These are phyloP conservation scores for Gadus macrocephalus DNA, from an alignment of 2,113 vertebrate species.

Conservation along the genomic window DNA sequence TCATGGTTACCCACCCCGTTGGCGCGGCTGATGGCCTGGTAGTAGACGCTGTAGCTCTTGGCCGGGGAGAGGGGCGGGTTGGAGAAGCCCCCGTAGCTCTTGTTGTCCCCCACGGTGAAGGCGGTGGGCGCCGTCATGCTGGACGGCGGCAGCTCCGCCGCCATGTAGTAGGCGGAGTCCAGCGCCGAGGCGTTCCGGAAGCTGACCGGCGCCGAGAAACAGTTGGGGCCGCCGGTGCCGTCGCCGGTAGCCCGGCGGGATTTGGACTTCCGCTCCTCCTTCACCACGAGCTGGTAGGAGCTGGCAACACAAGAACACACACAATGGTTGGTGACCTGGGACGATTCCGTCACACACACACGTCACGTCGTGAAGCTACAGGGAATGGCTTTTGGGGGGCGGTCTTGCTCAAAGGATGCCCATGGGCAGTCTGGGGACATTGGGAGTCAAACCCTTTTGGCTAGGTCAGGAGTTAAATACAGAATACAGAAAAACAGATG, in stretches of 20 bases:
- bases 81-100: constrained; percentile 96
- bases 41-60: constrained; percentile 98
- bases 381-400: too few relatives aligned
- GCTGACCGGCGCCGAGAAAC: constrained; percentile 87
- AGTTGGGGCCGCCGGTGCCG: constrained; percentile 66
- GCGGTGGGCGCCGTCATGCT: constrained; percentile 85
- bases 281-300: constrained; percentile 93
- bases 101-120: constrained; percentile 96
- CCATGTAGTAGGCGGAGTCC: constrained; percentile 90
- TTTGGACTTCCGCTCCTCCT: constrained; percentile 88
- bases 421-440: too few relatives aligned
- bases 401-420: too few relatives aligned
- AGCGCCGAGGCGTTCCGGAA: constrained; percentile 86
- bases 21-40: constrained; percentile 93
- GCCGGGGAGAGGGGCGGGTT: constrained; percentile 91
- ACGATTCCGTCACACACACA: too few relatives aligned
- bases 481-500: too few relatives aligned
- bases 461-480: too few relatives aligned
- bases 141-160: constrained; percentile 86
- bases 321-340: too few relatives aligned
- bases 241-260: constrained; percentile 86
- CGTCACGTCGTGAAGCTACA: too few relatives aligned
- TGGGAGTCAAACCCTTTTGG: too few relatives aligned
- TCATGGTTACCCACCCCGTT: constrained; percentile 81
- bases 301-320: constrained; percentile 54